Percentiles rank a stretch among this genome's conserved stretches.
Evolutionary conservation across 2,797 vertebrate species (phyloP).

Genomic region (Tarsius wallacei): DNA sequence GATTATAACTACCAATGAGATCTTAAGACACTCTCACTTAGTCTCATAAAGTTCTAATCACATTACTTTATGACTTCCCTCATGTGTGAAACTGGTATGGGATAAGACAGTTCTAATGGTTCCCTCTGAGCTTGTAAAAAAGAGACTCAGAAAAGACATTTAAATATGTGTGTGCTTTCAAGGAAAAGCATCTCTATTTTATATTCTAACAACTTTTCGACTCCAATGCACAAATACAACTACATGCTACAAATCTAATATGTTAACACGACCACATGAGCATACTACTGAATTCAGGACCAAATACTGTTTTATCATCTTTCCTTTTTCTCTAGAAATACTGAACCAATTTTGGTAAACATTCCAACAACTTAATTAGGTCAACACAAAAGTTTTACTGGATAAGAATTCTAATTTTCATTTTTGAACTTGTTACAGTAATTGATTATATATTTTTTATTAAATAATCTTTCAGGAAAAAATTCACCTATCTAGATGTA

Average conservation of each 20-base stretch:
- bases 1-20: not conserved
- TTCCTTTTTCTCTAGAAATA: conserved; percentile 29
- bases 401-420: conserved; percentile 45
- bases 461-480: not conserved
- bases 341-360: conserved; percentile 1
- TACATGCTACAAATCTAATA: conserved; percentile 1
- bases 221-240: conserved; percentile 21
- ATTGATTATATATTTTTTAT: conserved; percentile 12
- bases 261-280: not conserved
- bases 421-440: not conserved
- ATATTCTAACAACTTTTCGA: conserved; percentile 23
- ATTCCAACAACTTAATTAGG: conserved; percentile 13
- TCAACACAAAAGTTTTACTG: conserved; percentile 38
- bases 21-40: not conserved
- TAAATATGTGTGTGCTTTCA: not conserved
- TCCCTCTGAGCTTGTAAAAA: not conserved
- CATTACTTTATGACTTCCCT: not conserved
- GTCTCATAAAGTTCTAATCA: conserved; percentile 12
- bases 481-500: not conserved
- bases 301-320: conserved; percentile 1
- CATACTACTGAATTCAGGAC: not conserved
- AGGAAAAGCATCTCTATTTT: not conserved
- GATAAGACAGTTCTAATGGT: not conserved
- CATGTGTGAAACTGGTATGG: not conserved
- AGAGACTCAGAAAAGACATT: not conserved